phyloP scores from a whole-genome alignment of 2,113 vertebrate genomes.

The Hymenochirus boettgeri region DNA sequence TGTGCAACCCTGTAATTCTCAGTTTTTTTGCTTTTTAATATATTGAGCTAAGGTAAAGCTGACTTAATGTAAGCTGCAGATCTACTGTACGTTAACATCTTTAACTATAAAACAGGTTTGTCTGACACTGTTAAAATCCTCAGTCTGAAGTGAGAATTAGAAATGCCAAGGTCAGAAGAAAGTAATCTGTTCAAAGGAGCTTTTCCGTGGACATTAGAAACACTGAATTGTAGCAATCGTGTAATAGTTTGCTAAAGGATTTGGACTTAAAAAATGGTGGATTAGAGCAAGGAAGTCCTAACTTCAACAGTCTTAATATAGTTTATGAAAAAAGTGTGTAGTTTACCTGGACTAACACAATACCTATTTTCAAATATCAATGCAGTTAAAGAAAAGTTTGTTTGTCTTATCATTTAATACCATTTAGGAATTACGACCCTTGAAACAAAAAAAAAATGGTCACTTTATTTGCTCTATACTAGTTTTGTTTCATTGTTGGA shows the following conservation, averaged over 20 bases:
- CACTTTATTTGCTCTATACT: no score
- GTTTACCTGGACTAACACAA: no score
- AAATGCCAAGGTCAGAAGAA: constrained; percentile 48
- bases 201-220: constrained; percentile 38
- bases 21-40: no score
- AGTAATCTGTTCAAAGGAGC: constrained; percentile 40
- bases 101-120: not conserved
- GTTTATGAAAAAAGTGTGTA: no score
- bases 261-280: constrained; percentile 43
- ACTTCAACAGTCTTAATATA: no score
- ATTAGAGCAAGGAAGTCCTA: not conserved
- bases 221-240: constrained; percentile 45
- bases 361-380: no score
- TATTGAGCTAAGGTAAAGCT: not conserved
- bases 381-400: no score
- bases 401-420: no score
- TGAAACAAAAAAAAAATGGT: no score
- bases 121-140: not conserved
- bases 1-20: no score
- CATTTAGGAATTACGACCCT: no score
- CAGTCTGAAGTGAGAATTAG: not conserved
- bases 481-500: no score
- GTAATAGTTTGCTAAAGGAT: constrained; percentile 31
- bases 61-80: not conserved
- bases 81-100: not conserved